Base-by-base conservation (phyloP, 2,888 invertebrate genomes). In the Onchidella celtica region DNA sequence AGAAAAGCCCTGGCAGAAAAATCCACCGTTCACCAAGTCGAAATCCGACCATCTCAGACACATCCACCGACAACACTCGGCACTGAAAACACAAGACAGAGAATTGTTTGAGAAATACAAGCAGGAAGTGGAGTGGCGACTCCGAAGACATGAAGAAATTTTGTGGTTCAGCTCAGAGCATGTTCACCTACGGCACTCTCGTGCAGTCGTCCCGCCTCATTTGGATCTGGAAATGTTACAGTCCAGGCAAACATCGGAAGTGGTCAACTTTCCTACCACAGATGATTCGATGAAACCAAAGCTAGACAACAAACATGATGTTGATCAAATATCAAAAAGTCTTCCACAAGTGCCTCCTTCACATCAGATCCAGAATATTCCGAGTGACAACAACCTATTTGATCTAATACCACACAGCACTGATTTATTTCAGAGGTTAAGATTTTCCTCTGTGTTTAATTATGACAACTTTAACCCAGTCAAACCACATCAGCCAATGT, bases 151-250 rank as follows among this genome's bases (percentile, higher is more conserved):
- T 78, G 79, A 73, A 1, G 80, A 85, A 59, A 87, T 92, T 17
- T 82, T 87, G 6, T 91, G 89, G 89, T 90, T 87, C 82, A 87
- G 86, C 69, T 88, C 87, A 79, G 88, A 91, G 65, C 84, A 84
- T n/a, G 86, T 90, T 4, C 82, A 88, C 29, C 84, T 83, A 14
- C 83, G 90, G 65, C 83, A 83, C 34, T 74, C 74, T 24, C 21
- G 74, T 63, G 29, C 40, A 2, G 11, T 38, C 24, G 32, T 57
- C 11, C n/a, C 72, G 14, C 1, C 3, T n/a, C 3, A 34, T 9
- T 0, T 17, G 21, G 34, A 57, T 34, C 1, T 57, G 11, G n/a
- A 57, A 21, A n/a, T 32, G 11, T 21, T 55, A 70, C 55, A 32
- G 14, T 40, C 47, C 6, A 47, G 17, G 17, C 9, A 47, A 11